A percentile compares a stretch with the other conserved stretches of the same genome.
Conservation (phyloP, 2,113 vertebrate species). For the Sinocyclocheilus grahami region DNA sequence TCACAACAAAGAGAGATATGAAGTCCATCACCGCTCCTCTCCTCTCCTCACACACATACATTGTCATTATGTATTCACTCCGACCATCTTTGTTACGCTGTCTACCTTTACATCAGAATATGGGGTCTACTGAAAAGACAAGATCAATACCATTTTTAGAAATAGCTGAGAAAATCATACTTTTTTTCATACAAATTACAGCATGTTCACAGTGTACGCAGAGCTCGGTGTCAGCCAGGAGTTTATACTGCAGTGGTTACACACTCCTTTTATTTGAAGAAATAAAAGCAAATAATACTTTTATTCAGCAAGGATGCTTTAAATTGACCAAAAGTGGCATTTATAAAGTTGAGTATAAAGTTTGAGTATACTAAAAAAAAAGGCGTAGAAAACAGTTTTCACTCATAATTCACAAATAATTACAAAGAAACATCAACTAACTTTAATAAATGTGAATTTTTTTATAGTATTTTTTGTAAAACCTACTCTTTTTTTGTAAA, state of each 20-base stretch:
- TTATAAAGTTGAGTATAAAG: neutral
- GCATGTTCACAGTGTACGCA: neutral
- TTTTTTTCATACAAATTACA: neutral
- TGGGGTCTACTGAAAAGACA: neutral
- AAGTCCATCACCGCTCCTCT: neutral
- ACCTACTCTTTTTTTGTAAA: no score
- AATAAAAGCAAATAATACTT: neutral
- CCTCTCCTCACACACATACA: neutral
- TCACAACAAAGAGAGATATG: constrained; percentile 36
- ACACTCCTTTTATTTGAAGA: neutral
- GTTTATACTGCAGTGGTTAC: neutral
- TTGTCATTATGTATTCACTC: neutral
- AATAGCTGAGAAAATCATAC: neutral
- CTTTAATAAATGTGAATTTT: no score
- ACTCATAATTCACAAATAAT: no score
- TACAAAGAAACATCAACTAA: no score
- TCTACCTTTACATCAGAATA: neutral
- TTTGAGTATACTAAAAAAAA: no score
- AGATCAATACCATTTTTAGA: neutral
- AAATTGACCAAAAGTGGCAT: neutral
- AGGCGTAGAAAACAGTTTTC: no score
- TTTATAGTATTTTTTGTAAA: no score
- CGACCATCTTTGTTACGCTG: neutral
- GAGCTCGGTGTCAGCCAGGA: neutral
- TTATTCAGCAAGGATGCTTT: neutral